Conservation (phyloP, 2,888 invertebrate genomes). For the Idaea dimidiata region DNA sequence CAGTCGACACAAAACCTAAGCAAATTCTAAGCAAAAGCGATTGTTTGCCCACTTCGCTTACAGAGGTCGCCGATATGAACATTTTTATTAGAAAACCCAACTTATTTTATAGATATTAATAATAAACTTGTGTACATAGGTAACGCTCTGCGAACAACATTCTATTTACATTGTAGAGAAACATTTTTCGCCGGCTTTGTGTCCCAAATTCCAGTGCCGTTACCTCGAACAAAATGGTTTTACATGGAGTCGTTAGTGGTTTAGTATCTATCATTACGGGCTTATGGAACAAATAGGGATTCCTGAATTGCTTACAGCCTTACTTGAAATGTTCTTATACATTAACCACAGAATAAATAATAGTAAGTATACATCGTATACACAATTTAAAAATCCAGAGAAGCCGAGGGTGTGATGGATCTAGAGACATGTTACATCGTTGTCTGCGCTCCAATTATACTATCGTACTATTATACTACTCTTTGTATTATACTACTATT, state of each 20-base stretch:
- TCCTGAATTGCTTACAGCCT: constrained; percentile 19
- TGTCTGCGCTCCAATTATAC: too few relatives aligned
- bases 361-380: too few relatives aligned
- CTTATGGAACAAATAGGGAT: constrained; percentile 20
- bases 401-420: too few relatives aligned
- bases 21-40: background rate
- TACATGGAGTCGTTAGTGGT: constrained; percentile 34
- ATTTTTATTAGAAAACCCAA: background rate
- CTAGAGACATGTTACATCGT: too few relatives aligned
- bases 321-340: constrained; percentile 17
- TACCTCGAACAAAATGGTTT: constrained; percentile 32
- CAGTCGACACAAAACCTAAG: too few relatives aligned
- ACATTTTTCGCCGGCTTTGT: constrained; percentile 33
- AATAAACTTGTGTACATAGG: constrained; percentile 2
- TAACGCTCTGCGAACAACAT: constrained; percentile 17
- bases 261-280: constrained; percentile 31
- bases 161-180: constrained; percentile 31
- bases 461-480: too few relatives aligned
- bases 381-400: too few relatives aligned
- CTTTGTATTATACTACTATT: too few relatives aligned
- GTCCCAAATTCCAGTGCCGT: constrained; percentile 33
- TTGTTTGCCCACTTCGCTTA: too few relatives aligned
- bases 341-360: too few relatives aligned
- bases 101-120: background rate
- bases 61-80: background rate